A percentile compares a stretch with the other conserved stretches of the same genome.
Evolutionary conservation across 1,140 invertebrate genomes (phyloP).

Genomic region (Periplaneta americana): DNA sequence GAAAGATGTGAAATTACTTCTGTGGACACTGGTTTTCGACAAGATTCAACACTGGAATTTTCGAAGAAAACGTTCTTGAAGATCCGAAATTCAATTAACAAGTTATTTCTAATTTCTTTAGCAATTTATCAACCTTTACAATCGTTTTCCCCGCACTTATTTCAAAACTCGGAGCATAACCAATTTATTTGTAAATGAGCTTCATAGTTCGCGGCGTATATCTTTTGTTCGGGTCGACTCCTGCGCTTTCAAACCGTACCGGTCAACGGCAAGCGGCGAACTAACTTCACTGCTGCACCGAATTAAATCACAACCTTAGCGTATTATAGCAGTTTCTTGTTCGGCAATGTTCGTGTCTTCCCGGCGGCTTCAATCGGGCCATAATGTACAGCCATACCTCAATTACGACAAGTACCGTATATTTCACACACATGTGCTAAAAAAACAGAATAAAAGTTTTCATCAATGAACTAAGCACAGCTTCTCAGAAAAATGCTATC

Average conservation of each 20-base stretch:
- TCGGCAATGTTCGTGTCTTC: background rate
- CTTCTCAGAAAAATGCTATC: too few species aligned
- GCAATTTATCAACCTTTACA: too few species aligned
- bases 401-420: background rate
- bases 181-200: background rate
- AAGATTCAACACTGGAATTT: too few species aligned
- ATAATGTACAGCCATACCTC: background rate
- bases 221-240: background rate
- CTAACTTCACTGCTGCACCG: background rate
- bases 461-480: too few species aligned
- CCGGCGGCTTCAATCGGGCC: background rate
- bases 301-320: background rate
- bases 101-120: too few species aligned
- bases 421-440: background rate
- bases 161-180: background rate
- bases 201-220: background rate
- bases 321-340: background rate
- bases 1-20: too few species aligned
- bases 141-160: background rate
- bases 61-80: too few species aligned
- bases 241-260: background rate
- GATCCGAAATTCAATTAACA: too few species aligned
- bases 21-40: too few species aligned
- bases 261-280: background rate
- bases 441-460: too few species aligned